Evolutionary conservation across 2,113 vertebrate species (phyloP).

Genomic region (Oceanites oceanicus): DNA sequence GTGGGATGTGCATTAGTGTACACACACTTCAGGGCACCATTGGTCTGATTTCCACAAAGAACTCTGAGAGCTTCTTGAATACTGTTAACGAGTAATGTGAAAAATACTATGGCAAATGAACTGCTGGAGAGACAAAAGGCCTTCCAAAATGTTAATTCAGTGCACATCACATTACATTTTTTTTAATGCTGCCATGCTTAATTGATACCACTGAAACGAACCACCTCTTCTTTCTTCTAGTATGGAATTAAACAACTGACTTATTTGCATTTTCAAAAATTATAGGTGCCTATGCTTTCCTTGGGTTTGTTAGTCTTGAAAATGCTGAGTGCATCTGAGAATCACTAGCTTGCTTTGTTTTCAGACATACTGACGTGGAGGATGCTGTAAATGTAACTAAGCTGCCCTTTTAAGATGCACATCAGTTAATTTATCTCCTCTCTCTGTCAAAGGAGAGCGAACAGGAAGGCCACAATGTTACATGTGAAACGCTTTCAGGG

Average conservation of each 20-base stretch:
- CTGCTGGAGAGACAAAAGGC: background rate
- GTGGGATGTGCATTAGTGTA: background rate
- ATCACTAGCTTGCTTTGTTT: background rate
- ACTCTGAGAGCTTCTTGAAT: background rate
- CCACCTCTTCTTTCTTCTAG: background rate
- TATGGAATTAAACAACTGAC: background rate
- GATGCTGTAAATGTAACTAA: background rate
- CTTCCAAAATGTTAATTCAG: background rate
- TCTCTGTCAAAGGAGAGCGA: background rate
- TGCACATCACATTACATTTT: background rate
- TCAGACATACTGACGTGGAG: background rate
- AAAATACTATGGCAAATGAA: background rate
- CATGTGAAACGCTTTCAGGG: background rate
- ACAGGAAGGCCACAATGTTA: constrained; percentile 1
- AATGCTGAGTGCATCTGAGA: background rate
- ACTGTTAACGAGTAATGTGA: background rate
- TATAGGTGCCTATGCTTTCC: background rate
- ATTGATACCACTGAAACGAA: background rate
- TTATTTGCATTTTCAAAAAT: background rate
- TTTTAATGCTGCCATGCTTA: background rate
- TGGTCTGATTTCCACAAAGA: background rate
- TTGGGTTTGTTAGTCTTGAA: background rate
- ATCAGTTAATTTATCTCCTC: background rate
- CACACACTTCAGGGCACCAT: background rate
- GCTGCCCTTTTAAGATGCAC: background rate